These are phyloP conservation scores for Meles meles DNA, from an alignment of 2,113 vertebrate species.

Conservation along the genomic window DNA sequence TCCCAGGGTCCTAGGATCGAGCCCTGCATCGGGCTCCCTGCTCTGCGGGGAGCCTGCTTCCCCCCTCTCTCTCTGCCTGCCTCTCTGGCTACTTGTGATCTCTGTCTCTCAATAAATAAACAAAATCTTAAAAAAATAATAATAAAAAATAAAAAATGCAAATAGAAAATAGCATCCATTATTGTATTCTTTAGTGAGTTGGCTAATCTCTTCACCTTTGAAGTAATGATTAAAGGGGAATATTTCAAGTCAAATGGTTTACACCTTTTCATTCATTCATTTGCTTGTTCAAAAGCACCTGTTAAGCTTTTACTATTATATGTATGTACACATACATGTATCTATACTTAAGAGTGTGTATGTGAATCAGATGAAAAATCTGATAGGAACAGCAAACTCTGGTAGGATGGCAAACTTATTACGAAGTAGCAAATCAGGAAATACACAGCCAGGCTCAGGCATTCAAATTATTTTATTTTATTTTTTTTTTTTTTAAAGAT, in stretches of 20 bases:
- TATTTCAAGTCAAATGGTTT: slow-evolving; percentile 1
- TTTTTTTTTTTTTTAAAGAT: no score
- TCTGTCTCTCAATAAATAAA: no score
- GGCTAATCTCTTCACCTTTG: neutral
- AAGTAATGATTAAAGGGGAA: neutral
- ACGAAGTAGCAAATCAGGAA: slow-evolving; percentile 26
- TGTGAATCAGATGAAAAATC: neutral
- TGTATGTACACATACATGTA: neutral
- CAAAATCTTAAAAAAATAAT: no score
- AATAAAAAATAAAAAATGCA: neutral
- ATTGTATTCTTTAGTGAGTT: neutral
- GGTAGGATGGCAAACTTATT: neutral
- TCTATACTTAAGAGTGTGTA: neutral
- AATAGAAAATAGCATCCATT: slow-evolving; percentile 4
- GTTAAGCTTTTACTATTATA: neutral
- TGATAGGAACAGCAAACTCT: neutral
- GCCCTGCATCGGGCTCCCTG: no score
- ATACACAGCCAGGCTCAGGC: neutral
- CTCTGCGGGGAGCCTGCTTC: no score
- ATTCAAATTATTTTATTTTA: neutral
- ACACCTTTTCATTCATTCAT: neutral
- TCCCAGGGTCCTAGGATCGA: no score
- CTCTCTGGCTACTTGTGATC: no score
- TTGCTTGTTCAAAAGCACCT: neutral
- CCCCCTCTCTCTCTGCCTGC: no score